Conservation (phyloP, 37 sponge, comb jelly and placozoan species). For the Ephydatia muelleri region DNA sequence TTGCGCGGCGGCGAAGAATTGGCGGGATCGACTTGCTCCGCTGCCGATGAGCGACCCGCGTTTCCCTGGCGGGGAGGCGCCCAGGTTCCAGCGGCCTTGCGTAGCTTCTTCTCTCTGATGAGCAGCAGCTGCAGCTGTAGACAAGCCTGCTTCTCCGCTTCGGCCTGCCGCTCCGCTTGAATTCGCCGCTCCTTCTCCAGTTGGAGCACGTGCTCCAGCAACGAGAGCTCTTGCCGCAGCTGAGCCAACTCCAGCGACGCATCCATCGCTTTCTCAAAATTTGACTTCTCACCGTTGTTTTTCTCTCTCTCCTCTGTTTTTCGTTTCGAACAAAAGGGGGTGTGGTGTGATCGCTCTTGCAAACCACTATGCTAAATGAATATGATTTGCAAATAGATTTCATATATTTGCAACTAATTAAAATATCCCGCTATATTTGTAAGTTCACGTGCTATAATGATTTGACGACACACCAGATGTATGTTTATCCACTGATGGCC, state of each 20-base stretch:
- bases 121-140: slow-evolving; percentile 47
- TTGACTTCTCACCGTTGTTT: too few relatives aligned
- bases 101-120: background rate
- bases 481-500: too few relatives aligned
- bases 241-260: background rate
- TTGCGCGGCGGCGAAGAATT: slow-evolving; percentile 11
- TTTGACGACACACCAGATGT: too few relatives aligned
- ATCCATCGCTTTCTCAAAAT: background rate
- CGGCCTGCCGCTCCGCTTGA: slow-evolving; percentile 55
- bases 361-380: too few relatives aligned
- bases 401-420: too few relatives aligned
- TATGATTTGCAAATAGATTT: too few relatives aligned
- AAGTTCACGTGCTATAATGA: too few relatives aligned
- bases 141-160: slow-evolving; percentile 53
- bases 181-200: slow-evolving; percentile 67
- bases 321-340: too few relatives aligned
- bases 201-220: slow-evolving; percentile 22
- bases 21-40: slow-evolving; percentile 14
- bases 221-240: background rate
- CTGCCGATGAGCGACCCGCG: background rate
- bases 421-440: too few relatives aligned
- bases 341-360: background rate
- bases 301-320: too few relatives aligned
- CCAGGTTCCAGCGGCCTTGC: background rate
- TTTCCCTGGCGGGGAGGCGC: background rate